A percentile compares a stretch with the other conserved stretches of the same genome.
These are phyloP conservation scores for Linyphia triangularis DNA, from an alignment of 2,888 invertebrate genomes.

Conservation along the genomic window DNA sequence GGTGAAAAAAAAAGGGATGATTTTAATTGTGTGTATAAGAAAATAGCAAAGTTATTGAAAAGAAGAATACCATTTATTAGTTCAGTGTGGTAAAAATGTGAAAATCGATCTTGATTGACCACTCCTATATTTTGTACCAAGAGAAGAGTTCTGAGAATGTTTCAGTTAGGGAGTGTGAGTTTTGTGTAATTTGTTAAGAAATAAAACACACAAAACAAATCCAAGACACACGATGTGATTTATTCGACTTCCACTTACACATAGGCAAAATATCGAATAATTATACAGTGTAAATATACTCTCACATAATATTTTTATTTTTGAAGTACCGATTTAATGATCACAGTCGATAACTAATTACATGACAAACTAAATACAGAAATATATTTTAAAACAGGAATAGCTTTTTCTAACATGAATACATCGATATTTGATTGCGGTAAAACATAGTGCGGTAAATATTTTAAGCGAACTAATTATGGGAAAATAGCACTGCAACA, in stretches of 20 bases:
- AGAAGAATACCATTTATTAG: too few relatives aligned
- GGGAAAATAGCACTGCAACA: slow-evolving; percentile 58
- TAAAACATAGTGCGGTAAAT: slow-evolving; percentile 50
- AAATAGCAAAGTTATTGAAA: too few relatives aligned
- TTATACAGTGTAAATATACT: slow-evolving; percentile 75
- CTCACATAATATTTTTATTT: slow-evolving; percentile 64
- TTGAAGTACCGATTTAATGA: slow-evolving; percentile 61
- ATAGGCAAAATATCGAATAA: slow-evolving; percentile 73
- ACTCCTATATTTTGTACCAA: too few relatives aligned
- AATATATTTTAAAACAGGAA: slow-evolving; percentile 63
- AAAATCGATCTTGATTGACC: too few relatives aligned
- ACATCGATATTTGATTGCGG: slow-evolving; percentile 55
- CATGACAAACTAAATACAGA: slow-evolving; percentile 59
- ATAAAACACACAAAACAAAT: slow-evolving; percentile 37
- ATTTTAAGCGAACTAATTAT: slow-evolving; percentile 48
- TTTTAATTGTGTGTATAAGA: too few relatives aligned
- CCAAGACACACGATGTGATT: slow-evolving; percentile 71
- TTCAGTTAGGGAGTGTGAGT: too few relatives aligned
- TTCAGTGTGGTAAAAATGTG: too few relatives aligned
- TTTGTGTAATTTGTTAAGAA: too few relatives aligned
- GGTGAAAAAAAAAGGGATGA: too few relatives aligned
- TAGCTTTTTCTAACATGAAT: slow-evolving; percentile 53
- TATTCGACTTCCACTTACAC: slow-evolving; percentile 71
- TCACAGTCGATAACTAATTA: slow-evolving; percentile 71
- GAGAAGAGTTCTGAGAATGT: too few relatives aligned